Percentiles rank a stretch among this genome's conserved stretches.
Evolutionary conservation across 1,140 invertebrate species (phyloP).

Genomic region (Drosophila truncata): DNA sequence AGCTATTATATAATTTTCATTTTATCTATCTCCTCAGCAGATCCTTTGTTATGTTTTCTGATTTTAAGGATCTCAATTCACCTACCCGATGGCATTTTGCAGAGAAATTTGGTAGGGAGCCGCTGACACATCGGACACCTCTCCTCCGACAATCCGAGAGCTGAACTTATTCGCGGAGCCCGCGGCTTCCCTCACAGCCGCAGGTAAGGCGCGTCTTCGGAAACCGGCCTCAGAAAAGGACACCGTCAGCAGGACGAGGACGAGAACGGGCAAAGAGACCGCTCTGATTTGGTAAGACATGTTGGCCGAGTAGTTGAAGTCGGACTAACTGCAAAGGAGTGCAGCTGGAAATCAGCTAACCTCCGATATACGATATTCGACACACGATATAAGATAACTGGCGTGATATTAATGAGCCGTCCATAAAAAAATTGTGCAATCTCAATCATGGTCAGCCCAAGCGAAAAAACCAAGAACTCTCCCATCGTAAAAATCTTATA

Average conservation of each 20-base stretch:
- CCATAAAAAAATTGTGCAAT: constrained; percentile 50
- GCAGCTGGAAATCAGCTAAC: constrained; percentile 32
- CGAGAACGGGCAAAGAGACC: constrained; percentile 16
- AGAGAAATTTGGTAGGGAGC: constrained; percentile 85
- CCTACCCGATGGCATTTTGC: constrained; percentile 55
- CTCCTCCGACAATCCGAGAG: constrained; percentile 84
- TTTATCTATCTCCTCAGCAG: no score
- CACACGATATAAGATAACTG: constrained; percentile 39
- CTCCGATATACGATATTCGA: constrained; percentile 39
- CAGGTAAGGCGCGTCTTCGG: constrained; percentile 15
- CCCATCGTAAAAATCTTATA: constrained; percentile 57
- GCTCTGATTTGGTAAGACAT: constrained; percentile 58
- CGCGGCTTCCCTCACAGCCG: neutral
- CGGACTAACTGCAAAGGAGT: constrained; percentile 50
- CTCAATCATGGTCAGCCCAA: constrained; percentile 42
- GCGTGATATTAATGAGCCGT: constrained; percentile 64
- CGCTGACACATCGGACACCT: constrained; percentile 68
- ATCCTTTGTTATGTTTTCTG: neutral
- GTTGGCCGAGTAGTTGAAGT: constrained; percentile 42
- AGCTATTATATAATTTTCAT: neutral
- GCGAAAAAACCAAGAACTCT: constrained; percentile 37
- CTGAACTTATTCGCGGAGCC: constrained; percentile 1
- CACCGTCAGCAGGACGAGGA: constrained; percentile 24
- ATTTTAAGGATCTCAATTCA: no score
- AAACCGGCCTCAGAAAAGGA: constrained; percentile 32